Conservation (phyloP, 1,140 invertebrate genomes). For the Ladona fulva region DNA sequence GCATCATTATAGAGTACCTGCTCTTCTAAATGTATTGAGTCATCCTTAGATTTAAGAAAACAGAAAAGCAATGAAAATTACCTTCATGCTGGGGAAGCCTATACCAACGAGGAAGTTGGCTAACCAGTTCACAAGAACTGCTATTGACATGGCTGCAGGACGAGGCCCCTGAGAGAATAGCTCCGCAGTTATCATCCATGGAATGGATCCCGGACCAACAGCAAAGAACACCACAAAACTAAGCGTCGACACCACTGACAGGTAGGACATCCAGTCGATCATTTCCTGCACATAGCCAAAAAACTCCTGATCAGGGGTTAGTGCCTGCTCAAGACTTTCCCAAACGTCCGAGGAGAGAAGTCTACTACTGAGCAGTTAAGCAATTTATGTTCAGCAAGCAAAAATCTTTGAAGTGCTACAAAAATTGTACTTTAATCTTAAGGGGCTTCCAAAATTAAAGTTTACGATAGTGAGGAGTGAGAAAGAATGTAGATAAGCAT, state of each 20-base stretch:
- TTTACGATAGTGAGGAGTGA: too few relatives aligned
- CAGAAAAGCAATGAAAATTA: slow-evolving; percentile 29
- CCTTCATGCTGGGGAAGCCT: slow-evolving; percentile 88
- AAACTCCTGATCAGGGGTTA: slow-evolving; percentile 67
- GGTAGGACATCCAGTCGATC: slow-evolving; percentile 94
- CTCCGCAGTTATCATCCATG: slow-evolving; percentile 98
- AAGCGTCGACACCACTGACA: slow-evolving; percentile 87
- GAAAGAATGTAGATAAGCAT: too few relatives aligned
- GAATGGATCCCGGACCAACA: slow-evolving; percentile 91
- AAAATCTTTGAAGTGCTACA: slow-evolving; percentile 2
- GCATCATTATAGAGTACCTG: too few relatives aligned
- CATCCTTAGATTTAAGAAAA: too few relatives aligned
- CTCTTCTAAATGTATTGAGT: too few relatives aligned
- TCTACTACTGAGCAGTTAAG: background rate
- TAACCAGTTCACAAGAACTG: slow-evolving; percentile 96
- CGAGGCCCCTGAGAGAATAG: slow-evolving; percentile 94
- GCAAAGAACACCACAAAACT: slow-evolving; percentile 96
- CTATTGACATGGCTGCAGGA: slow-evolving; percentile 95
- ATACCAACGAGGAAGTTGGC: slow-evolving; percentile 96
- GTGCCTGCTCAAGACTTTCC: slow-evolving; percentile 41
- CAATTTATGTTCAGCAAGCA: background rate
- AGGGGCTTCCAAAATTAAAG: too few relatives aligned
- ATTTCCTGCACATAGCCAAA: slow-evolving; percentile 94
- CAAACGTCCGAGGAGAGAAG: slow-evolving; percentile 43
- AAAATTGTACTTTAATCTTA: too few relatives aligned